Evolutionary conservation across 1,140 invertebrate species (phyloP).

Genomic region (Choristoneura fumiferana): DNA sequence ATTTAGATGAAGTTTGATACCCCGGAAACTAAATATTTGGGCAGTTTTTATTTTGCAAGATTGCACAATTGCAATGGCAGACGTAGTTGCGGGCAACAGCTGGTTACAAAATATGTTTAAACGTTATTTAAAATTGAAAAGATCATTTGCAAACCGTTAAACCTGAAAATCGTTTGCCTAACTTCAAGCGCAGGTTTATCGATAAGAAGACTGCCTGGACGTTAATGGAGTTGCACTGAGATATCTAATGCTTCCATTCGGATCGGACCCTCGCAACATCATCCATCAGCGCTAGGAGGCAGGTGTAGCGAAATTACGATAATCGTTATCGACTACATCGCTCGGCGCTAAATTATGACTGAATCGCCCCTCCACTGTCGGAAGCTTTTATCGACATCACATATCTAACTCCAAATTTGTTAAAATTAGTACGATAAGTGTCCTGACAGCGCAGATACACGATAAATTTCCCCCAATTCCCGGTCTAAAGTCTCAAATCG

Average conservation of each 20-base stretch:
- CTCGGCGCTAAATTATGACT: constrained; percentile 39
- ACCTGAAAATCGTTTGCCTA: too few species aligned
- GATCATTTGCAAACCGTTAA: too few species aligned
- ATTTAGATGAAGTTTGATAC: too few species aligned
- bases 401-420: constrained; percentile 35
- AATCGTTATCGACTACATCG: constrained; percentile 24
- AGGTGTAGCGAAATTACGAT: constrained; percentile 10
- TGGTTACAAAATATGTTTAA: too few species aligned
- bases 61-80: too few species aligned
- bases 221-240: too few species aligned
- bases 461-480: constrained; percentile 19
- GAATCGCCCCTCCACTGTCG: constrained; percentile 35
- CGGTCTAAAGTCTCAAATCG: constrained; percentile 4
- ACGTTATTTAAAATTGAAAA: too few species aligned
- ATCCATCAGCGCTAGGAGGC: background rate
- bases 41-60: too few species aligned
- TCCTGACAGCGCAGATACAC: constrained; percentile 14
- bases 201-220: too few species aligned
- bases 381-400: constrained; percentile 23
- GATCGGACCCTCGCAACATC: background rate
- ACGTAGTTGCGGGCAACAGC: too few species aligned
- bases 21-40: too few species aligned
- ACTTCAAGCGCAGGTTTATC: too few species aligned
- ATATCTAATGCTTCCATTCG: background rate
- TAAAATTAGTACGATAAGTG: constrained; percentile 30